phyloP scores from a whole-genome alignment of 2,888 invertebrate genomes.

The Teleiodes luculella region DNA sequence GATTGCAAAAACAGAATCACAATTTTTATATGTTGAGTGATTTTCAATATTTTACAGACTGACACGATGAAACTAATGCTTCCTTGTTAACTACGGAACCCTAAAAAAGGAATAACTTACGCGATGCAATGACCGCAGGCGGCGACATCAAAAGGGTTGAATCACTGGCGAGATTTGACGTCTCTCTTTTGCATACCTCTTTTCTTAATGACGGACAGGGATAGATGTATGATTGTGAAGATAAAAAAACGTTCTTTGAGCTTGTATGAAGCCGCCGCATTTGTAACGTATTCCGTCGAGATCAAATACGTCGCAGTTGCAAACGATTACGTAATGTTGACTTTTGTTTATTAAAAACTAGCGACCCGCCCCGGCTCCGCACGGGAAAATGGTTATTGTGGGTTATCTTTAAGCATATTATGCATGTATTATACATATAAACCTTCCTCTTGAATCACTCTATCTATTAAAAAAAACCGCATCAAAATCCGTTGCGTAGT shows the following conservation, averaged over 20 bases:
- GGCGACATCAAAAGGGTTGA: constrained; percentile 64
- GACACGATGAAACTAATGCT: too few relatives aligned
- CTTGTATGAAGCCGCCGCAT: constrained; percentile 30
- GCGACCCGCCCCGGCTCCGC: too few relatives aligned
- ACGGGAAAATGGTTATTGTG: too few relatives aligned
- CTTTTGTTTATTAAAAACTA: not conserved
- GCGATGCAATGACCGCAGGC: constrained; percentile 64
- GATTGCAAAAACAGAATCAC: too few relatives aligned
- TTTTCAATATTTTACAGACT: too few relatives aligned
- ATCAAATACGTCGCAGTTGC: constrained; percentile 1
- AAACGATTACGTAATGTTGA: not conserved
- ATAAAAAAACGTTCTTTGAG: constrained; percentile 45
- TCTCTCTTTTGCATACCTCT: constrained; percentile 36
- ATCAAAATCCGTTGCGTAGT: too few relatives aligned
- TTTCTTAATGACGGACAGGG: constrained; percentile 30
- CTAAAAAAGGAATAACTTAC: constrained; percentile 50
- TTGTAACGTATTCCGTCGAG: not conserved
- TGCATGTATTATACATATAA: too few relatives aligned
- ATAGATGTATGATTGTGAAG: constrained; percentile 45
- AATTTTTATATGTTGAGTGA: too few relatives aligned
- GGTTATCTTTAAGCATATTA: too few relatives aligned
- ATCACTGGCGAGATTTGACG: constrained; percentile 45
- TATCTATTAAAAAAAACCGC: too few relatives aligned
- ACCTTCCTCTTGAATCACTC: too few relatives aligned
- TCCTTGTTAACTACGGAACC: too few relatives aligned